Percentiles rank a stretch among this genome's conserved stretches.
Conservation (phyloP, 2,888 invertebrate genomes). For the Hyposoter dolosus region DNA sequence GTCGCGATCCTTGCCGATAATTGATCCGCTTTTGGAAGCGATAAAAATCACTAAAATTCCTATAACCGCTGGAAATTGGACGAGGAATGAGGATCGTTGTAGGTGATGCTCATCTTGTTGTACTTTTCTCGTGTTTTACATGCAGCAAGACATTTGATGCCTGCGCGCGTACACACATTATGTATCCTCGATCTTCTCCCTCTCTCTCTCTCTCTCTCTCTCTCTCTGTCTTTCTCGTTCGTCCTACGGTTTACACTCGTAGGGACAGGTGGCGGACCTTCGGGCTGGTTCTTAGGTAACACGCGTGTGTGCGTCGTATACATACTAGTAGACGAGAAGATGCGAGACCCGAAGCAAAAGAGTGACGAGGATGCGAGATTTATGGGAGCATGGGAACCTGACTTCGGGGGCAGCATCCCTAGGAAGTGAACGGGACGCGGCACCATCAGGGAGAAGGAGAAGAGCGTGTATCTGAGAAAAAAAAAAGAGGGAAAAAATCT, state of each 20-base stretch:
- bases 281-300: slow-evolving; percentile 59
- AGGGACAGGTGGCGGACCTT: slow-evolving; percentile 84
- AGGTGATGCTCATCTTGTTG: slow-evolving; percentile 68
- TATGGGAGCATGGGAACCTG: slow-evolving; percentile 84
- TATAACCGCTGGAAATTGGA: neutral
- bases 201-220: slow-evolving; percentile 14
- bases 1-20: slow-evolving; percentile 50
- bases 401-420: slow-evolving; percentile 84
- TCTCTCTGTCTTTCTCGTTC: slow-evolving; percentile 12
- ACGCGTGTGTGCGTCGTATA: slow-evolving; percentile 12
- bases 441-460: slow-evolving; percentile 18
- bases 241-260: slow-evolving; percentile 67
- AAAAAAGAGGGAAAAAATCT: slow-evolving; percentile 6
- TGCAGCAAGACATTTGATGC: slow-evolving; percentile 80
- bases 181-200: slow-evolving; percentile 56
- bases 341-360: slow-evolving; percentile 31
- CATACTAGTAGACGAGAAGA: slow-evolving; percentile 55
- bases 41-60: slow-evolving; percentile 32
- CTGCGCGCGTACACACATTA: slow-evolving; percentile 53
- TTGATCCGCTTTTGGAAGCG: slow-evolving; percentile 37
- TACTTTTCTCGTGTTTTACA: slow-evolving; percentile 79
- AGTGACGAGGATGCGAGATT: slow-evolving; percentile 67
- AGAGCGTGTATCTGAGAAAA: neutral
- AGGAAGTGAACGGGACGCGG: slow-evolving; percentile 78
- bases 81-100: slow-evolving; percentile 70